Evolutionary conservation across 1,140 invertebrate genomes (phyloP).

Genomic region (Brachionus plicatilis): DNA sequence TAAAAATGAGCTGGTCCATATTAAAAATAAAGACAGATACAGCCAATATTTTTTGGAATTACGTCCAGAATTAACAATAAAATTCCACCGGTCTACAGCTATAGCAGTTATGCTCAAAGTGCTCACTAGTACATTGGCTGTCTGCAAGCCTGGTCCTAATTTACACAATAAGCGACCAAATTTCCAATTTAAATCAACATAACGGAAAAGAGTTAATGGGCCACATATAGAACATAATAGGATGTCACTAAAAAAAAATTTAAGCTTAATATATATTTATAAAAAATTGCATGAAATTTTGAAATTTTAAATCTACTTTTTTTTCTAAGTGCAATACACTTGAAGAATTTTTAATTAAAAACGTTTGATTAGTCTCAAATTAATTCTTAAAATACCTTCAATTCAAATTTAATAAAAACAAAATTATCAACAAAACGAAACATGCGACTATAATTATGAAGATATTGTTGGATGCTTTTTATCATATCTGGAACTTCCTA

Average conservation of each 20-base stretch:
- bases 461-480: too few species aligned
- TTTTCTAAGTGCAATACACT: too few species aligned
- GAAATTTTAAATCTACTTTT: not conserved
- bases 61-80: conserved; percentile 8
- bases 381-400: too few species aligned
- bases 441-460: too few species aligned
- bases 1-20: conserved; percentile 14
- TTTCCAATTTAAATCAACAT: conserved; percentile 46
- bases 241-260: conserved; percentile 65
- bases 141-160: conserved; percentile 71
- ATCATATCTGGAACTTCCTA: too few species aligned
- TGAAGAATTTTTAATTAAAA: too few species aligned
- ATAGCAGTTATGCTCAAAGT: conserved; percentile 83
- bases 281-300: not conserved
- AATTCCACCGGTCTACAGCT: conserved; percentile 66
- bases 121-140: conserved; percentile 78
- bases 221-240: conserved; percentile 53
- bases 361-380: too few species aligned
- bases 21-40: not conserved
- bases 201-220: not conserved
- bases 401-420: too few species aligned
- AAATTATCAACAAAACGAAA: too few species aligned
- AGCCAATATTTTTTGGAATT: not conserved
- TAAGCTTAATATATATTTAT: not conserved
- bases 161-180: conserved; percentile 64